These are phyloP conservation scores for Drosophila repleta DNA, from an alignment of 1,140 invertebrate species.

Conservation along the genomic window DNA sequence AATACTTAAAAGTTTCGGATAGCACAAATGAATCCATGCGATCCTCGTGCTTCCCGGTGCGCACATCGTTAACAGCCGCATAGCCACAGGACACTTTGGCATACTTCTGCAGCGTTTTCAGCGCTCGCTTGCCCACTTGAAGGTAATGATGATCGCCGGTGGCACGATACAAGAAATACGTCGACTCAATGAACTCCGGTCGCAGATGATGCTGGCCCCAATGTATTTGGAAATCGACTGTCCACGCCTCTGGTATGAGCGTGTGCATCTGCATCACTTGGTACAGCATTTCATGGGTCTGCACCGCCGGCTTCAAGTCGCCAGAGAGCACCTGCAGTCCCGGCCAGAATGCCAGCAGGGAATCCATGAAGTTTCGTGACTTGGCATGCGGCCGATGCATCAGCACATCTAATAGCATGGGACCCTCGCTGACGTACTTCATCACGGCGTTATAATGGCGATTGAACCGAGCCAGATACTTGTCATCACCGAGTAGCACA, in stretches of 20 bases:
- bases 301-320: conserved; percentile 97
- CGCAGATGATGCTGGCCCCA: conserved; percentile 98
- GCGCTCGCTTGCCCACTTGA: conserved; percentile 94
- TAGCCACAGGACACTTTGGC: conserved; percentile 97
- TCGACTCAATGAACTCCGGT: conserved; percentile 99
- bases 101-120: conserved; percentile 95
- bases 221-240: conserved; percentile 97
- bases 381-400: conserved; percentile 99
- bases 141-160: conserved; percentile 98
- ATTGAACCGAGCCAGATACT: conserved; percentile 96
- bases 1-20: conserved; percentile 98
- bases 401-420: conserved; percentile 98
- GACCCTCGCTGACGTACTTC: conserved; percentile 98
- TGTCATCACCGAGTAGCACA: conserved; percentile 93
- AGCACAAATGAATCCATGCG: conserved; percentile 99
- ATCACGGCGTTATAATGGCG: conserved; percentile 99
- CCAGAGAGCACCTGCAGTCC: conserved; percentile 95
- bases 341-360: conserved; percentile 98
- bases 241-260: conserved; percentile 99
- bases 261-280: conserved; percentile 98
- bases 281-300: conserved; percentile 98
- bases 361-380: conserved; percentile 98
- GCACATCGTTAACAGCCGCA: conserved; percentile 97
- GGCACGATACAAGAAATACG: conserved; percentile 97
- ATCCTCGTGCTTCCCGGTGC: conserved; percentile 95